phyloP scores from a whole-genome alignment of 2,113 vertebrate species.

The Aythya baeri region DNA sequence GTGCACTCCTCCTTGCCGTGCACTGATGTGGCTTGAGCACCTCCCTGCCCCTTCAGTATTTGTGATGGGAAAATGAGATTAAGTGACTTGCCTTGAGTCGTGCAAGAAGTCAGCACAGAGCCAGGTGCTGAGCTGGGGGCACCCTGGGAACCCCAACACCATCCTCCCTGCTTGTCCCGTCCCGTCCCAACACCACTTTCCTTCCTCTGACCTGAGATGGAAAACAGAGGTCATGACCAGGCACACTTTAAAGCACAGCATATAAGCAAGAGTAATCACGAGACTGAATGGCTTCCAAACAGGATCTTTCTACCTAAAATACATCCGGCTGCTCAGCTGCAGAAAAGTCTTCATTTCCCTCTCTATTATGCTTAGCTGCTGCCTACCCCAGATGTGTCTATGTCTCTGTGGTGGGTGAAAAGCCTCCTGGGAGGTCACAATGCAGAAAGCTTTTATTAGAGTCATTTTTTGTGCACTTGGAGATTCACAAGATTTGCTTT shows the following conservation, averaged over 20 bases:
- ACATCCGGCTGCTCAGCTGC: background rate
- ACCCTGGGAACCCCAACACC: background rate
- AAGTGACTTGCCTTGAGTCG: background rate
- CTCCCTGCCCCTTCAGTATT: background rate
- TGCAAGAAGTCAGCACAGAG: background rate
- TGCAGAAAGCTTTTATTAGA: background rate
- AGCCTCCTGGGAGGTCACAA: background rate
- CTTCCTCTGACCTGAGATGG: background rate
- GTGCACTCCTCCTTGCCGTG: background rate
- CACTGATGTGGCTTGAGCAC: background rate
- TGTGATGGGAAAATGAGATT: background rate
- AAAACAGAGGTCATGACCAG: background rate
- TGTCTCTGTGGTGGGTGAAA: background rate
- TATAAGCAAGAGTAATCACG: background rate
- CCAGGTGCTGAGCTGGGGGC: background rate
- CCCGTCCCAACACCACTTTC: background rate
- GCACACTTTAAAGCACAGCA: background rate
- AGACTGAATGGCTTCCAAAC: background rate
- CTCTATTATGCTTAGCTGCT: background rate
- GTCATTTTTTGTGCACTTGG: background rate
- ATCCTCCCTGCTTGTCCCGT: background rate
- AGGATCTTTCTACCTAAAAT: conserved; percentile 9
- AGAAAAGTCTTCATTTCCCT: background rate
- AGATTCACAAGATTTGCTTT: background rate
- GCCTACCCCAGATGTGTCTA: background rate